Base-by-base conservation (phyloP, 2,888 invertebrate genomes). In the Euspilapteryx auroguttella region DNA sequence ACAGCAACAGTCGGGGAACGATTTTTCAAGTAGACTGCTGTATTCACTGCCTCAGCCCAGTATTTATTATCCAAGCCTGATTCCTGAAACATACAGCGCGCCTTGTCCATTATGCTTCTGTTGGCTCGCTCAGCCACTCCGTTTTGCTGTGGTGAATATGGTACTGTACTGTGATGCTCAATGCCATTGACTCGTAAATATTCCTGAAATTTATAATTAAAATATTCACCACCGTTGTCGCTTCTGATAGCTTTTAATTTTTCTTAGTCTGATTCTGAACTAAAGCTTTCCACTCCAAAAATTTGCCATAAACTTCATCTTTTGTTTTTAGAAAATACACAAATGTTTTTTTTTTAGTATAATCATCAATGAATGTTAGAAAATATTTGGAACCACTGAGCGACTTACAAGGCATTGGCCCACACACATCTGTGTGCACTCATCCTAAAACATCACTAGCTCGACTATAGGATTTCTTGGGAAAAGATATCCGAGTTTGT, bases 111-210 rank as follows among this genome's bases (percentile, higher is more conserved):
- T 4, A 33, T 32, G 20, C 34, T 37, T 1, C 37, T 21, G 21
- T 35, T n/a, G n/a, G n/a, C n/a, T n/a, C n/a, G n/a, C n/a, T n/a
- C n/a, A n/a, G n/a, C n/a, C n/a, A n/a, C n/a, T 36, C 6, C 32
- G 30, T 4, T 46, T 20, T 30, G 55, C 53, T 9, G 48, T 39
- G 45, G 47, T 4, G 36, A 39, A 22, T 48, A 38, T 1, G 47
- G 37, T 3, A 42, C 35, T 2, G 47, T 41, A 2, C 25, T 31
- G 30, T 45, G 35, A 25, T 47, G 42, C 1, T 21, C n/a, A 12
- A 50, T 49, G 9, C 42, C 46, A 14, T 36, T 13, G 3, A 27
- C 20, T 20, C 24, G 27, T n/a, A 34, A 22, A 23, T 15, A 34
- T 10, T 30, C 25, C 11, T 29, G 29, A 17, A 49, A 35, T 12